phyloP scores from a whole-genome alignment of 2,113 vertebrate genomes.

The Candoia aspera region DNA sequence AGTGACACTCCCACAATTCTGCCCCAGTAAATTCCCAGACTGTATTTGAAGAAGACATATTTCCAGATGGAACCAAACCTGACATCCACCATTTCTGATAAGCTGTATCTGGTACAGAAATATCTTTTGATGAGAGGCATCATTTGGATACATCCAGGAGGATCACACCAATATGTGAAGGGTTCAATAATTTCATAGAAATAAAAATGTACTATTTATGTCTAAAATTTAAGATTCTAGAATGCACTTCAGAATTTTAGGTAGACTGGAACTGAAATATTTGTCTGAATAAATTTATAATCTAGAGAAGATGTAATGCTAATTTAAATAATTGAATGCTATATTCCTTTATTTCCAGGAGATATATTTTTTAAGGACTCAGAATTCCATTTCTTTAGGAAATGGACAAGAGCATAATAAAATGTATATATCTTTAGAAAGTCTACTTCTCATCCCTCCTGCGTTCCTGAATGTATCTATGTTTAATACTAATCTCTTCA shows the following conservation, averaged over 20 bases:
- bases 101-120: not conserved
- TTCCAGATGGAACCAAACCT: not conserved
- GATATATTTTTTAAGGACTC: not conserved
- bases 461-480: not conserved
- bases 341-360: not conserved
- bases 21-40: not conserved
- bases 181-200: too few relatives aligned
- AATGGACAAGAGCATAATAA: not conserved
- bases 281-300: not conserved
- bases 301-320: not conserved
- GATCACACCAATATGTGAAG: not conserved
- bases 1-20: not conserved
- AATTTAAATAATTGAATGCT: not conserved
- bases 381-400: not conserved
- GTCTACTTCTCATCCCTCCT: not conserved
- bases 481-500: not conserved
- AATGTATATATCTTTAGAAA: not conserved
- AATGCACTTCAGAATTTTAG: not conserved
- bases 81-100: not conserved
- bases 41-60: not conserved
- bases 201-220: not conserved
- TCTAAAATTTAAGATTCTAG: not conserved
- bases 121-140: not conserved
- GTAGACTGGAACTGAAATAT: not conserved
- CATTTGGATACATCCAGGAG: not conserved